These are phyloP conservation scores for Microctonus hyperodae DNA, from an alignment of 2,888 invertebrate genomes.

Conservation along the genomic window DNA sequence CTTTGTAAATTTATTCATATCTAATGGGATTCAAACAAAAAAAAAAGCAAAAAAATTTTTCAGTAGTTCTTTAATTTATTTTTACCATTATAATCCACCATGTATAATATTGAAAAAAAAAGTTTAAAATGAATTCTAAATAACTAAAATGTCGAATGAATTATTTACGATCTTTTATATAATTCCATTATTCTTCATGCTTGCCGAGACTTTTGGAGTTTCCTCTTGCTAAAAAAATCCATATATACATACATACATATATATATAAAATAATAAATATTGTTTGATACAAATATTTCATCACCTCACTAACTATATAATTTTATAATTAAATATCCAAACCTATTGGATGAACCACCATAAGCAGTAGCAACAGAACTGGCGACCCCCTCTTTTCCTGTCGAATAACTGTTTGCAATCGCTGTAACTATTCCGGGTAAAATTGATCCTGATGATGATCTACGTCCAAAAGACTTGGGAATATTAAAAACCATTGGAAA, in stretches of 20 bases:
- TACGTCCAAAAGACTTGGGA: constrained; percentile 63
- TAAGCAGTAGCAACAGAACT: constrained; percentile 78
- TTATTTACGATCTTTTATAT: not conserved
- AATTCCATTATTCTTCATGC: not conserved
- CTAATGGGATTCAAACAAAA: no score
- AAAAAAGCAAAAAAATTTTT: no score
- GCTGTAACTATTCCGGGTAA: constrained; percentile 72
- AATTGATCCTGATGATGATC: constrained; percentile 54
- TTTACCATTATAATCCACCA: not conserved
- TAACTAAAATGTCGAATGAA: not conserved
- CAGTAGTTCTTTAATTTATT: not conserved
- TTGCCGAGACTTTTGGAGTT: constrained; percentile 38
- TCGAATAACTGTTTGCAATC: constrained; percentile 77
- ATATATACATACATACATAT: no score
- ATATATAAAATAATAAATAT: constrained; percentile 1
- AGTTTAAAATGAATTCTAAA: not conserved
- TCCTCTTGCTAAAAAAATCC: constrained; percentile 49
- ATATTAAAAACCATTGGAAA: constrained; percentile 73
- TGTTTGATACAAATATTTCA: not conserved
- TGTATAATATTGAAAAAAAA: not conserved
- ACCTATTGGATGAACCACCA: constrained; percentile 68
- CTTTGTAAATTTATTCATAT: not conserved
- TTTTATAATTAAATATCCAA: constrained; percentile 30
- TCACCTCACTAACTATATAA: not conserved
- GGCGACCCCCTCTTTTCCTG: constrained; percentile 75